These are phyloP conservation scores for Melanophora roralis DNA, from an alignment of 2,888 invertebrate genomes.

Conservation along the genomic window DNA sequence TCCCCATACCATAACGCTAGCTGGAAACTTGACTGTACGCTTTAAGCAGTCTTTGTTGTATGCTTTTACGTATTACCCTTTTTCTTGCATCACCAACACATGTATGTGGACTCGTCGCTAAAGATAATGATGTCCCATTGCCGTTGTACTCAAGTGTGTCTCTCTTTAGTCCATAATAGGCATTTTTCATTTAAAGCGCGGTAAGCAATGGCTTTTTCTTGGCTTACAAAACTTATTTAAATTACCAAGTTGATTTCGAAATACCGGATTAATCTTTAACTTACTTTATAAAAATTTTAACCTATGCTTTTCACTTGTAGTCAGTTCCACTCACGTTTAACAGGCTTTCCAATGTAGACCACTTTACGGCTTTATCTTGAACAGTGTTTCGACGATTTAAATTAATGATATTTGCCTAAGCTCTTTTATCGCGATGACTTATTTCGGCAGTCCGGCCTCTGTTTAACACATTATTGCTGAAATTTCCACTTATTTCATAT, in stretches of 20 bases:
- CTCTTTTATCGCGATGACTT: background rate
- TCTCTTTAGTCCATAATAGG: background rate
- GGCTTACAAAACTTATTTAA: background rate
- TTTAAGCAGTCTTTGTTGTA: background rate
- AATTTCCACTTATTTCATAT: no score
- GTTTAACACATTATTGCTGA: background rate
- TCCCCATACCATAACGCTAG: background rate
- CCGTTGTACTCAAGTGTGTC: background rate
- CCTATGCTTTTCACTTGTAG: background rate
- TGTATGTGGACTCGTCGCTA: background rate
- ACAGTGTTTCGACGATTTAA: background rate
- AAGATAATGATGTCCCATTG: background rate
- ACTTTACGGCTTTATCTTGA: background rate
- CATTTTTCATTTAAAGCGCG: background rate
- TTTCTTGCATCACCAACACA: background rate
- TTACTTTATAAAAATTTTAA: no score
- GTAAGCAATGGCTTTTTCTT: background rate
- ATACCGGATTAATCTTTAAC: background rate
- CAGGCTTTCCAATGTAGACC: background rate
- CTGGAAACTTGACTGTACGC: background rate
- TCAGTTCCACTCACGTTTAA: background rate
- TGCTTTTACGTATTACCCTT: no score
- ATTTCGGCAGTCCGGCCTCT: background rate
- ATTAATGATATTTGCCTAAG: background rate
- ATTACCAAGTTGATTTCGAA: background rate